phyloP scores from a whole-genome alignment of 2,797 vertebrate genomes.

The Australoheros facetus region DNA sequence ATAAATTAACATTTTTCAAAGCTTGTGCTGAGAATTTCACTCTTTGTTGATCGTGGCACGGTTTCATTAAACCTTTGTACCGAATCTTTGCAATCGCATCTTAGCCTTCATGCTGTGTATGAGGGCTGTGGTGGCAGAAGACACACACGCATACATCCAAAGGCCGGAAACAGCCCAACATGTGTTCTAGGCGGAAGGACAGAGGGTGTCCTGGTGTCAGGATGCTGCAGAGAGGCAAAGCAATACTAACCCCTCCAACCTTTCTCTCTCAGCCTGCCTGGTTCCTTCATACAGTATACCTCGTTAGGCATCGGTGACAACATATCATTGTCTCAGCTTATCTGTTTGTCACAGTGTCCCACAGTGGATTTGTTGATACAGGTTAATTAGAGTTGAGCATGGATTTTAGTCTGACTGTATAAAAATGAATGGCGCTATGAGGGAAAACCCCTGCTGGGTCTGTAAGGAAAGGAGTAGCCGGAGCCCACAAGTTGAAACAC shows the following conservation, averaged over 20 bases:
- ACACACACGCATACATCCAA: constrained; percentile 47
- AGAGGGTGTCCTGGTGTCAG: constrained; percentile 58
- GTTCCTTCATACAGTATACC: constrained; percentile 75
- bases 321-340: constrained; percentile 78
- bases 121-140: constrained; percentile 48
- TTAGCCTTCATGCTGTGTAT: constrained; percentile 58
- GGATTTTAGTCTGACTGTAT: constrained; percentile 10
- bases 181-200: constrained; percentile 39
- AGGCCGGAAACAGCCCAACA: constrained; percentile 35
- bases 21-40: constrained; percentile 59
- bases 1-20: constrained; percentile 52
- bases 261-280: constrained; percentile 68
- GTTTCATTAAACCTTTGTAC: constrained; percentile 61
- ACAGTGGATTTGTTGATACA: constrained; percentile 46
- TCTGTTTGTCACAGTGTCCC: constrained; percentile 58
- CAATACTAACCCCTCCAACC: constrained; percentile 74
- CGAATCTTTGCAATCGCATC: constrained; percentile 63
- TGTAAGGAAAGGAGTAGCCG: constrained; percentile 38
- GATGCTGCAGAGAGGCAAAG: constrained; percentile 74
- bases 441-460: constrained; percentile 14
- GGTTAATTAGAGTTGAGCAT: constrained; percentile 16
- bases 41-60: constrained; percentile 40
- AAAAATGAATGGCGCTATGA: neutral
- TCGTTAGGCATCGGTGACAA: constrained; percentile 72
- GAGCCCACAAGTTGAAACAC: constrained; percentile 38